phyloP scores from a whole-genome alignment of 2,888 invertebrate genomes.

The Podabrus alpinus region DNA sequence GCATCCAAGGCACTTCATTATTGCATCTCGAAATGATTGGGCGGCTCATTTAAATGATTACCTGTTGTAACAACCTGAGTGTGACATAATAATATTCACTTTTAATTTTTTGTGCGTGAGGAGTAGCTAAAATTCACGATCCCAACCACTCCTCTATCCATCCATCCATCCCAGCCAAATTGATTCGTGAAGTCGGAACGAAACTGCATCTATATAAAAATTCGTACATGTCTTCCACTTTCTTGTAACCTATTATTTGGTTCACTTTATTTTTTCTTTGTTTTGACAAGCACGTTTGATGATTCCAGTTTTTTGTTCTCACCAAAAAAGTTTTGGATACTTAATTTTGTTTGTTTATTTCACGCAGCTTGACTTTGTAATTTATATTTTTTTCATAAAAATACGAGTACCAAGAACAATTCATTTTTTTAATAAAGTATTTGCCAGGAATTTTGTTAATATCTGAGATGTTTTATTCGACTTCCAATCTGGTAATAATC shows the following conservation, averaged over 20 bases:
- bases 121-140: background rate
- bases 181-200: background rate
- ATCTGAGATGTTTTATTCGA: background rate
- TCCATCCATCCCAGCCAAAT: too few relatives aligned
- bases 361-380: background rate
- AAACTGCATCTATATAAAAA: background rate
- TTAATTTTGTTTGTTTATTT: background rate
- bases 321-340: background rate
- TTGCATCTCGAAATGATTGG: conserved; percentile 28
- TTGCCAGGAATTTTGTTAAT: background rate
- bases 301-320: background rate
- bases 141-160: background rate
- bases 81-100: conserved; percentile 16
- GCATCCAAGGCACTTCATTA: conserved; percentile 30
- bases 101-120: conserved; percentile 1
- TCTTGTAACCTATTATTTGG: background rate
- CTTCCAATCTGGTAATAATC: background rate
- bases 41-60: conserved; percentile 26
- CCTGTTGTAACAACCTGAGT: conserved; percentile 9
- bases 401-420: background rate
- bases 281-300: background rate
- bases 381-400: background rate
- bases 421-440: background rate
- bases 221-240: background rate
- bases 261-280: background rate